A percentile compares a stretch with the other conserved stretches of the same genome.
Evolutionary conservation across 2,797 vertebrate species (phyloP).

Genomic region (Heliangelus exortis): DNA sequence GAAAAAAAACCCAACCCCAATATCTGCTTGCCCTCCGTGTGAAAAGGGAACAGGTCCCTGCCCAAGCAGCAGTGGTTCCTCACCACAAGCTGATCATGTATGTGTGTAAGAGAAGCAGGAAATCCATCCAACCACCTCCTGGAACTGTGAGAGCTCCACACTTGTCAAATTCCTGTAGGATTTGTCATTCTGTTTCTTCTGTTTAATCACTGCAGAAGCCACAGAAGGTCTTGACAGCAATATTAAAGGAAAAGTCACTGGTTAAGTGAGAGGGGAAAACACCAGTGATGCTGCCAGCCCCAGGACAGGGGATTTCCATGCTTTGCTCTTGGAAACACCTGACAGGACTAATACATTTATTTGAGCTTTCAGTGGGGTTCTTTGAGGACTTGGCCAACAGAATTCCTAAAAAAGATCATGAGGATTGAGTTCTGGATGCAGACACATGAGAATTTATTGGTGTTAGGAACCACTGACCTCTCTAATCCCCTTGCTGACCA

Average conservation of each 20-base stretch:
- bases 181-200: background rate
- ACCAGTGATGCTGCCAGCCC: background rate
- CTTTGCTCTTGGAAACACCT: constrained; percentile 3
- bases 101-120: accelerated
- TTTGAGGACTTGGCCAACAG: background rate
- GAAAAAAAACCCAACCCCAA: too few species aligned
- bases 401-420: background rate
- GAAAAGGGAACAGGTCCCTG: constrained; percentile 40
- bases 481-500: background rate
- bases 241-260: background rate
- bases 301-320: background rate
- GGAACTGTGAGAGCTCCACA: background rate
- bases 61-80: background rate
- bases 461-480: background rate
- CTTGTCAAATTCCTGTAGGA: background rate
- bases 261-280: background rate
- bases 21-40: background rate
- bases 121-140: background rate
- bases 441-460: background rate
- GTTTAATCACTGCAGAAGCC: background rate
- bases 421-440: background rate
- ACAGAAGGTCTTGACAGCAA: background rate
- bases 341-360: background rate
- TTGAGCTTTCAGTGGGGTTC: background rate
- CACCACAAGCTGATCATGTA: background rate